Evolutionary conservation across 2,113 vertebrate genomes (phyloP).

Genomic region (Piaya cayana): DNA sequence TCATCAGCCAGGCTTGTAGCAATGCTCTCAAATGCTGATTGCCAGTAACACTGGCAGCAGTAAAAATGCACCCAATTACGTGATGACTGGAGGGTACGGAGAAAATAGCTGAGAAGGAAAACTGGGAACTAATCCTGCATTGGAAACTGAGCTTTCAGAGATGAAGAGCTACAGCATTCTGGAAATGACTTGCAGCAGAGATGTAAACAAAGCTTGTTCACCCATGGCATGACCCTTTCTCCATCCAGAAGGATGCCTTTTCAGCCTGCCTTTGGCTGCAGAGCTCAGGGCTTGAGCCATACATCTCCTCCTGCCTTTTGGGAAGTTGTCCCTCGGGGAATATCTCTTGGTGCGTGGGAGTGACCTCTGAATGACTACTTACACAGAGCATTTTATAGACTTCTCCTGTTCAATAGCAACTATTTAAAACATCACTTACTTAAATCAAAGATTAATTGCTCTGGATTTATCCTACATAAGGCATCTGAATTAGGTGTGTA

Average conservation of each 20-base stretch:
- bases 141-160: neutral
- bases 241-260: neutral
- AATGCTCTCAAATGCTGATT: neutral
- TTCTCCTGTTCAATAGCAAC: neutral
- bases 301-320: neutral
- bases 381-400: neutral
- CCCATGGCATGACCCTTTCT: neutral
- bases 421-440: neutral
- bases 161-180: neutral
- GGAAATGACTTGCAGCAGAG: neutral
- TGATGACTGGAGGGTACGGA: neutral
- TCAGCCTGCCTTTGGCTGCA: neutral
- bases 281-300: fast-evolving
- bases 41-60: neutral
- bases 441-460: neutral
- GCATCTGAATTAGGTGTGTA: neutral
- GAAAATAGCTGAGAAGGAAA: neutral
- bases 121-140: neutral
- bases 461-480: neutral
- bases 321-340: neutral
- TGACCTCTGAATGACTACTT: neutral
- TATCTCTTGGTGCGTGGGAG: fast-evolving
- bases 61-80: neutral
- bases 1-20: neutral
- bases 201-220: neutral